Conservation (phyloP, 2,797 vertebrate species). For the Delichon dasypus region DNA sequence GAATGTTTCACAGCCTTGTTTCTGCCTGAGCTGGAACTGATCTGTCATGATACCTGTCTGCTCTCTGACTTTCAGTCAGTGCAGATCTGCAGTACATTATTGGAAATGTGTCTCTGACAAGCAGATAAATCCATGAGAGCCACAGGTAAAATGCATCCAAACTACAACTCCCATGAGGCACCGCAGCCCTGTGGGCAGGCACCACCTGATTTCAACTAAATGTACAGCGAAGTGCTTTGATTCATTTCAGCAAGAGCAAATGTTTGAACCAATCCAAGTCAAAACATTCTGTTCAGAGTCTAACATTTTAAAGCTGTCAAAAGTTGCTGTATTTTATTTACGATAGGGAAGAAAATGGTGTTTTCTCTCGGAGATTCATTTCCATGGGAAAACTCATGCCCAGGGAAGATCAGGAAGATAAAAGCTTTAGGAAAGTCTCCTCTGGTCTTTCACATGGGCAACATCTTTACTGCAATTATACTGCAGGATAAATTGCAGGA, state of each 20-base stretch:
- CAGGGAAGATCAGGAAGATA: not conserved
- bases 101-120: not conserved
- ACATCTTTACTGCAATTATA: not conserved
- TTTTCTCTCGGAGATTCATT: not conserved
- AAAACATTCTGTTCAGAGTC: constrained; percentile 26
- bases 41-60: not conserved
- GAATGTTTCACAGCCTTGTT: not conserved
- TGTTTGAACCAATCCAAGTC: constrained; percentile 3
- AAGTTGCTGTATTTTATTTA: not conserved
- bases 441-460: not conserved
- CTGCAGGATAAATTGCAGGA: not conserved
- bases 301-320: not conserved
- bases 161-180: constrained; percentile 19
- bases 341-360: not conserved
- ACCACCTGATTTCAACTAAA: not conserved
- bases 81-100: not conserved
- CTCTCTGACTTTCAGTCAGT: not conserved
- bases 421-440: not conserved
- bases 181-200: not conserved
- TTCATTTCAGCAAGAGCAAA: constrained; percentile 20
- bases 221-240: constrained; percentile 3
- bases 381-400: not conserved
- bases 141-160: not conserved
- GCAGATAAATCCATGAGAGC: not conserved
- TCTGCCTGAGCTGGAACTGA: not conserved